Evolutionary conservation across 1,140 invertebrate genomes (phyloP).

Genomic region (Condylostylus longicornis): DNA sequence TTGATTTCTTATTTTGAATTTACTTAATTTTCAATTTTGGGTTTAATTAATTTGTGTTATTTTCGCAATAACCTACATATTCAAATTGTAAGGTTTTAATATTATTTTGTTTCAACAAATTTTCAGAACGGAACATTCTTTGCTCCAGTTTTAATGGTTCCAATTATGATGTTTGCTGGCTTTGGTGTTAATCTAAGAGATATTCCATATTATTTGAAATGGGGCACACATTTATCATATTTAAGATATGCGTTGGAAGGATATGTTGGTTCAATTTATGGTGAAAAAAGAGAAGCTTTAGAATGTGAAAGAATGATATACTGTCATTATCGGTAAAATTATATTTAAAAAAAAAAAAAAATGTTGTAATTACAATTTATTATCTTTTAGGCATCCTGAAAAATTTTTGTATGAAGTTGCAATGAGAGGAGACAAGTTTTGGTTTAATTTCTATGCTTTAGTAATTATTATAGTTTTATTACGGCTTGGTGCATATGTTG

Average conservation of each 20-base stretch:
- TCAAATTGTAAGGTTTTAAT: no score
- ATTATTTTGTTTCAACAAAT: no score
- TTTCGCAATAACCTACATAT: no score
- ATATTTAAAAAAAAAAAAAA: not conserved
- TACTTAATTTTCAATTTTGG: no score
- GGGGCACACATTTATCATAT: conserved; percentile 79
- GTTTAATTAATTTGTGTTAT: not conserved
- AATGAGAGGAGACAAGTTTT: conserved; percentile 66
- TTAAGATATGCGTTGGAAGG: conserved; percentile 80
- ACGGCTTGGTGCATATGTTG: conserved; percentile 56
- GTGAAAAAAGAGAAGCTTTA: conserved; percentile 47
- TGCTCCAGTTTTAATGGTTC: conserved; percentile 59
- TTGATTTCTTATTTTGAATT: conserved; percentile 4
- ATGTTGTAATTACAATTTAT: not conserved
- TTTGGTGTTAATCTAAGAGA: conserved; percentile 63
- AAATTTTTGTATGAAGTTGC: conserved; percentile 65
- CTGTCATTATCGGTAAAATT: conserved; percentile 54
- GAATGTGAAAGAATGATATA: conserved; percentile 45
- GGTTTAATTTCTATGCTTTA: conserved; percentile 64
- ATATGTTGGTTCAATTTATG: conserved; percentile 66
- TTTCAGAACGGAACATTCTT: conserved; percentile 65
- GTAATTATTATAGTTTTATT: conserved; percentile 52
- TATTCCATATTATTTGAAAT: conserved; percentile 63
- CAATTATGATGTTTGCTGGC: conserved; percentile 78
- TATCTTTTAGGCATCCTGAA: conserved; percentile 40